Evolutionary conservation across 1,140 invertebrate genomes (phyloP), one percentile per base, ranked within the genome.

Genomic region (Bursaphelenchus mucronatus): DNA sequence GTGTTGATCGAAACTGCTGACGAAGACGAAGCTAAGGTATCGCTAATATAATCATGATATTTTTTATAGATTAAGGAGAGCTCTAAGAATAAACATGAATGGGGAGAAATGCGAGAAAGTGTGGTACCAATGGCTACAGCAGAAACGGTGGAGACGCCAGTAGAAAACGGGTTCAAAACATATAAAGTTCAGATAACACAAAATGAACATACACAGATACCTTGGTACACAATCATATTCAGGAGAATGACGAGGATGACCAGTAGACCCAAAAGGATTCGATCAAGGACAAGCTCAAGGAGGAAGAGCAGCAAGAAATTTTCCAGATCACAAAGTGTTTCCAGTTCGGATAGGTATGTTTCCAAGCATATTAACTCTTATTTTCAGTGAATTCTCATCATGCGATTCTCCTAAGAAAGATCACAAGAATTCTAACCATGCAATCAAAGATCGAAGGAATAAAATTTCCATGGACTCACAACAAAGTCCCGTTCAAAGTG

Each of bases 401-500:
- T 58, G 3, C 21, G 63, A 64, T 13, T 62, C 64, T 10, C 40
- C 44, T 63, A n/a, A 30, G 6, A 19, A 21, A 40, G 63, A 19
- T 5, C 43, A 40, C 8, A 67, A 64, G 40, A 66, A 6, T 19
- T 30, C 65, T 30, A 21, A 21, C 15, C 65, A 63, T 30, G 49
- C 52, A 47, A 44, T 57, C 17, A 67, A 44, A 44, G 13, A 13
- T 40, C 30, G 63, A 65, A 19, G 3, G 15, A 40, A 13, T 58
- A 21, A 11, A 49, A 46, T 8, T 47, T 65, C 63, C 63, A n/a
- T 40, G 49, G 13, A 43, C 41, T 11, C 13, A 15, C 21, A 49
- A 49, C 50, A 65, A 39, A 41, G 40, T n/a, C 15, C 65, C 41
- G 11, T 67, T 19, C 47, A 67, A 10, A 40, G 47, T 46, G n/a